Conservation (phyloP, 2,888 invertebrate species). For the Dicranocentrus wangi region DNA sequence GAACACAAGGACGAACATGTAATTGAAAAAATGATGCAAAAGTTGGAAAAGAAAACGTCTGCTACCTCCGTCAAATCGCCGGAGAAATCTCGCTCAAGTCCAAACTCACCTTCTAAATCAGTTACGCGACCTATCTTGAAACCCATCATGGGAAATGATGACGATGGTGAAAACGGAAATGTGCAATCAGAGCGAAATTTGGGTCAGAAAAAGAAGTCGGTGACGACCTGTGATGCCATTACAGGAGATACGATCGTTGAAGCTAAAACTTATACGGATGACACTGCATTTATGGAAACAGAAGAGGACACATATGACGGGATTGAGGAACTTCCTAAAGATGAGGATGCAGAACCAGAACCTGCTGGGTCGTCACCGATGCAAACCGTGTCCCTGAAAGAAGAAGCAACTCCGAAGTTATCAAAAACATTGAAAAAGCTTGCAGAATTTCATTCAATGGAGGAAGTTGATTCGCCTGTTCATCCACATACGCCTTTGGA, state of each 20-base stretch:
- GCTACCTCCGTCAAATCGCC: background rate
- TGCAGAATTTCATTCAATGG: slow-evolving; percentile 17
- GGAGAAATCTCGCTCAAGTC: background rate
- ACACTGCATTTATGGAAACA: background rate
- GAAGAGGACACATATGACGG: background rate
- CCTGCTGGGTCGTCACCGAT: too few relatives aligned
- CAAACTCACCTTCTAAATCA: slow-evolving; percentile 18
- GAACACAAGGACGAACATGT: background rate
- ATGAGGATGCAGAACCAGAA: background rate
- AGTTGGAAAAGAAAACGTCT: slow-evolving; percentile 32
- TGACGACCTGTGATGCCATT: slow-evolving; percentile 25
- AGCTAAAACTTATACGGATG: slow-evolving; percentile 25
- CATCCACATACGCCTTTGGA: slow-evolving; percentile 37
- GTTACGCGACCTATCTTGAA: slow-evolving; percentile 21
- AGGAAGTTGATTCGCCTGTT: slow-evolving; percentile 25
- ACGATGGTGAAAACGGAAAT: background rate
- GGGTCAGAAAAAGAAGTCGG: slow-evolving; percentile 24
- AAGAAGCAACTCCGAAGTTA: background rate
- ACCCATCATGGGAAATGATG: background rate
- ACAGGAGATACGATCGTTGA: slow-evolving; percentile 37
- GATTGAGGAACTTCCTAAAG: slow-evolving; percentile 1
- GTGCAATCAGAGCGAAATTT: background rate
- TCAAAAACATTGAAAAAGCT: slow-evolving; percentile 28
- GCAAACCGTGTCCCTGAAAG: background rate
- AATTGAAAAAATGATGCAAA: slow-evolving; percentile 30